Conservation (phyloP, 2,113 vertebrate genomes). For the Otocyon megalotis region DNA sequence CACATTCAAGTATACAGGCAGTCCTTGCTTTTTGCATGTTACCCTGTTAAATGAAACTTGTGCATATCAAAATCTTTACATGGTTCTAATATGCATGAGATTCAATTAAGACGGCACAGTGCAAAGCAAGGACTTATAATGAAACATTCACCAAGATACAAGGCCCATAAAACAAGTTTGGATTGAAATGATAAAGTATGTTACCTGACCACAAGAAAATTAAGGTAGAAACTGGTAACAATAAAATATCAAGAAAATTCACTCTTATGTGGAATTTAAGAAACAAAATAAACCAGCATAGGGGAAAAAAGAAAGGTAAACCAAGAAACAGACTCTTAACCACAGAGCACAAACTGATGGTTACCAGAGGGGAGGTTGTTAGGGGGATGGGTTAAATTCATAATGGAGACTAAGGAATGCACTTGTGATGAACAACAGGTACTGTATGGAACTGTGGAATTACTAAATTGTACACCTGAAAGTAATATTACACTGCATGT, state of each 20-base stretch:
- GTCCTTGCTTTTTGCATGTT: background rate
- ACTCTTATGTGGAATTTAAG: background rate
- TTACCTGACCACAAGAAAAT: constrained; percentile 14
- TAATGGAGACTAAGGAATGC: background rate
- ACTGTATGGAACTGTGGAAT: background rate
- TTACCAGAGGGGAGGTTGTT: background rate
- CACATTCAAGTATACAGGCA: background rate
- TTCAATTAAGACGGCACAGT: constrained; percentile 1
- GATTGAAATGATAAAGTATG: constrained; percentile 23
- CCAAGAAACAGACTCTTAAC: background rate
- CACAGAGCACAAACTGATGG: background rate
- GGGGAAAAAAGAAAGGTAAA: background rate
- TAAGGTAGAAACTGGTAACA: background rate
- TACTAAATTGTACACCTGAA: background rate
- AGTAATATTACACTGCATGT: background rate
- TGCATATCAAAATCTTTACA: background rate
- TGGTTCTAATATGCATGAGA: background rate
- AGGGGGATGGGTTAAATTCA: background rate
- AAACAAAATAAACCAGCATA: background rate
- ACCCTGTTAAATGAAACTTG: constrained; percentile 41
- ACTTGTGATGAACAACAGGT: background rate
- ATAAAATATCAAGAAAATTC: constrained; percentile 18
- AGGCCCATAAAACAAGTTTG: background rate
- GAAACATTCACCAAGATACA: background rate
- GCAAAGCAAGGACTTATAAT: background rate